Percentiles rank a stretch among this genome's conserved stretches.
Conservation (phyloP, 1,140 invertebrate genomes). For the Aphelinus certus region DNA sequence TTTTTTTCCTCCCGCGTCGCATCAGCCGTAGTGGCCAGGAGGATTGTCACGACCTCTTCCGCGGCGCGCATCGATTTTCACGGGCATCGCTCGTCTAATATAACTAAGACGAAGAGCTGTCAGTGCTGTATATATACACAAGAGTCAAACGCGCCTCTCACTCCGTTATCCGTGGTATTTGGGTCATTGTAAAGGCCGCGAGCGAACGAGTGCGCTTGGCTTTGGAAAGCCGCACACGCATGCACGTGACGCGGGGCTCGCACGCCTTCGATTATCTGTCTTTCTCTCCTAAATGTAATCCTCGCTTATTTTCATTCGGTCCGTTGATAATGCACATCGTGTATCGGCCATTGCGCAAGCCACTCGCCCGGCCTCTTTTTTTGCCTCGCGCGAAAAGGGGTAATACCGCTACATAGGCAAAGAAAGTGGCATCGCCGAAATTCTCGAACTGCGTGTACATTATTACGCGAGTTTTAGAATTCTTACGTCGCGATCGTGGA, state of each 20-base stretch:
- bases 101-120: too few species aligned
- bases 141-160: constrained; percentile 7
- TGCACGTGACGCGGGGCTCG: not conserved
- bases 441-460: too few species aligned
- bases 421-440: not conserved
- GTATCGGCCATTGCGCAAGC: not conserved
- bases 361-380: not conserved
- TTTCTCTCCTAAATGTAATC: too few species aligned
- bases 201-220: constrained; percentile 16
- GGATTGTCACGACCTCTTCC: too few species aligned
- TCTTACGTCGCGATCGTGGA: not conserved
- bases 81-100: too few species aligned
- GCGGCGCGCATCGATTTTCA: too few species aligned
- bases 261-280: too few species aligned
- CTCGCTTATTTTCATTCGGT: too few species aligned
- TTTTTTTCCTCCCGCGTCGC: too few species aligned
- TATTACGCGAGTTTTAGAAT: not conserved
- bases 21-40: too few species aligned
- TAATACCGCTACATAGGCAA: constrained; percentile 8
- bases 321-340: not conserved
- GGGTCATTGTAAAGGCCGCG: constrained; percentile 64
- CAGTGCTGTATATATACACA: too few species aligned
- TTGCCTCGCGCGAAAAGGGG: constrained; percentile 6
- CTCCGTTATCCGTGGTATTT: constrained; percentile 54
- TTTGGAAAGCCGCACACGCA: constrained; percentile 19